A percentile compares a stretch with the other conserved stretches of the same genome.
Evolutionary conservation across 2,113 vertebrate genomes (phyloP).

Genomic region (Malurus melanocephalus): DNA sequence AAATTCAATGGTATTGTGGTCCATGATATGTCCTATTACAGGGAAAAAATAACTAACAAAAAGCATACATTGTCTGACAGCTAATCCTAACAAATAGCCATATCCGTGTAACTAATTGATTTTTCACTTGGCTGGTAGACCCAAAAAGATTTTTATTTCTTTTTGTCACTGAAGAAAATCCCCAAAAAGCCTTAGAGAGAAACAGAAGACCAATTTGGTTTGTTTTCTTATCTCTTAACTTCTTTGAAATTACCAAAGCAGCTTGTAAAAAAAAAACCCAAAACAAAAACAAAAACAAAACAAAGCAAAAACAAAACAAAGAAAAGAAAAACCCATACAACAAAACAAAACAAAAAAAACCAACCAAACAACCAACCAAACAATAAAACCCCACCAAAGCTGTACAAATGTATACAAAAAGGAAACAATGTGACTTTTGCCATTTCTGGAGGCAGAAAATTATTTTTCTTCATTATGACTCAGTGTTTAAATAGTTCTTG

Average conservation of each 20-base stretch:
- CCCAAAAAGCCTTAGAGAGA: neutral
- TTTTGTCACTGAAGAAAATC: neutral
- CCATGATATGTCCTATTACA: neutral
- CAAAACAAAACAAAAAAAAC: no score
- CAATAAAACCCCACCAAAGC: no score
- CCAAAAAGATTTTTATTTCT: neutral
- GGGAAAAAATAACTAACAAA: neutral
- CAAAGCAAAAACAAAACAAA: neutral
- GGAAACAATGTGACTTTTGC: rapidly evolving
- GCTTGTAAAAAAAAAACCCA: neutral
- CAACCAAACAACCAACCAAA: no score
- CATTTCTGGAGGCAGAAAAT: neutral
- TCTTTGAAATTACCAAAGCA: neutral
- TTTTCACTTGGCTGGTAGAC: neutral
- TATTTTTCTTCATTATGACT: neutral
- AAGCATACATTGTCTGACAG: neutral
- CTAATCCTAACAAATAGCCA: neutral
- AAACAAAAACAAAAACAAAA: neutral
- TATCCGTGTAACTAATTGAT: neutral
- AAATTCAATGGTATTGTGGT: neutral
- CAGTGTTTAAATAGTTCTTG: neutral
- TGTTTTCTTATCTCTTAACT: neutral
- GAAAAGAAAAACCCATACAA: no score
- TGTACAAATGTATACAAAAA: neutral
- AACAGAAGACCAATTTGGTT: neutral